Evolutionary conservation across 1,140 invertebrate genomes (phyloP), one percentile per base, ranked within the genome.

Genomic region (Sycophaga agraensis): DNA sequence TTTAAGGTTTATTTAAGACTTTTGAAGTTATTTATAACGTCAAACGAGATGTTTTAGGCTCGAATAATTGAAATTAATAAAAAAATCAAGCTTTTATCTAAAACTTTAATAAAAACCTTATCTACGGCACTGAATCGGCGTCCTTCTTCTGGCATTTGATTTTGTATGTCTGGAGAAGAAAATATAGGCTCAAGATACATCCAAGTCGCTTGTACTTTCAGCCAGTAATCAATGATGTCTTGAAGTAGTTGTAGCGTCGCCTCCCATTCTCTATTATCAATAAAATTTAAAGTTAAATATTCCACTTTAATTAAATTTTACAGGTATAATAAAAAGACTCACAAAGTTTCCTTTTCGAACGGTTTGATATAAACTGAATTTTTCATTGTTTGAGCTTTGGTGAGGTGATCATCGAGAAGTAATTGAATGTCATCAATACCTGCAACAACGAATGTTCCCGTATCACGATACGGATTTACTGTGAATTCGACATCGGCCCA

Each of bases 161-260:
- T 88, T 81, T 98, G 96, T 76, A 99, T 99, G 80, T 99, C 97
- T 2, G 96, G 96, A 17, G 94, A 97, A 4, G 92, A 92, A 78
- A 99, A 98, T 67, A 99, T 97, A 1, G 97, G 96, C 74, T 99
- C 96, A 66, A 99, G 82, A 77, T 98, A 98, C 82, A 97, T 91
- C 96, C 96, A 99, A 2, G 93, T 97, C 1, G 89, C 86, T 81
- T 99, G 96, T 16, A 99, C 96, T 73, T 94, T 93, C 6, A 98
- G 75, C 95, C 96, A 98, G 72, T 96, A 92, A 76, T 98, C 96
- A 65, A 99, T 80, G 67, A 98, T 96, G 73, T 97, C 94, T 85
- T 94, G 91, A 1, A 94, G 75, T 2, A 91, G 71, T 60, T 89
- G 83, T 1, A 95, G 73, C 68, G 89, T 92, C 0, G 82, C 81